A percentile compares a stretch with the other conserved stretches of the same genome.
These are phyloP conservation scores for Hylaeus volcanicus DNA, from an alignment of 1,140 invertebrate species.

Conservation along the genomic window DNA sequence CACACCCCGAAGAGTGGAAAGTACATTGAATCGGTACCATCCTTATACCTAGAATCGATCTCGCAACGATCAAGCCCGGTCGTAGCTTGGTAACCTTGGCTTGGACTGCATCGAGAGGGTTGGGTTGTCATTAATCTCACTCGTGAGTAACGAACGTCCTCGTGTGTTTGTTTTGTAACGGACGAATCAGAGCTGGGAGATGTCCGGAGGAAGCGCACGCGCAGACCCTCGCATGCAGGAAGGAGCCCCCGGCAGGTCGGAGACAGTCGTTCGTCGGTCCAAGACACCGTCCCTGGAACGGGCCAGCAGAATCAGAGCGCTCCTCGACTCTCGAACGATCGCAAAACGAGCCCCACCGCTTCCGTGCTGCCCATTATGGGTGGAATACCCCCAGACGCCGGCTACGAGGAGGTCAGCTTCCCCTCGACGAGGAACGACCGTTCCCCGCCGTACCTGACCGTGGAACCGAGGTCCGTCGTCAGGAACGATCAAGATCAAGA, in stretches of 20 bases:
- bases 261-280: constrained; percentile 64
- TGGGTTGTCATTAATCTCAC: constrained; percentile 41
- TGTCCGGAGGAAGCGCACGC: constrained; percentile 78
- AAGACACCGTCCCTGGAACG: constrained; percentile 36
- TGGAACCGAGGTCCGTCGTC: not conserved
- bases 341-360: constrained; percentile 33
- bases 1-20: not conserved
- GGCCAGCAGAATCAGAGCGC: constrained; percentile 35
- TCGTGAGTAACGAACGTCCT: constrained; percentile 64
- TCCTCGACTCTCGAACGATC: constrained; percentile 21
- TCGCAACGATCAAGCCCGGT: constrained; percentile 10
- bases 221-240: constrained; percentile 76
- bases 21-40: not conserved
- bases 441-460: not conserved
- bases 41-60: not conserved
- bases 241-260: constrained; percentile 73
- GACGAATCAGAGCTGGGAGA: constrained; percentile 77
- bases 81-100: constrained; percentile 1
- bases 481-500: constrained; percentile 19
- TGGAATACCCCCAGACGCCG: constrained; percentile 72
- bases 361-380: constrained; percentile 16
- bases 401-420: constrained; percentile 74
- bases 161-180: constrained; percentile 70
- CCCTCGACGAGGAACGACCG: constrained; percentile 26
- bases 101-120: constrained; percentile 15